Evolutionary conservation across 2,797 vertebrate genomes (phyloP), one percentile per base, ranked within the genome.

Genomic region (Odontamblyopus lacepedii): DNA sequence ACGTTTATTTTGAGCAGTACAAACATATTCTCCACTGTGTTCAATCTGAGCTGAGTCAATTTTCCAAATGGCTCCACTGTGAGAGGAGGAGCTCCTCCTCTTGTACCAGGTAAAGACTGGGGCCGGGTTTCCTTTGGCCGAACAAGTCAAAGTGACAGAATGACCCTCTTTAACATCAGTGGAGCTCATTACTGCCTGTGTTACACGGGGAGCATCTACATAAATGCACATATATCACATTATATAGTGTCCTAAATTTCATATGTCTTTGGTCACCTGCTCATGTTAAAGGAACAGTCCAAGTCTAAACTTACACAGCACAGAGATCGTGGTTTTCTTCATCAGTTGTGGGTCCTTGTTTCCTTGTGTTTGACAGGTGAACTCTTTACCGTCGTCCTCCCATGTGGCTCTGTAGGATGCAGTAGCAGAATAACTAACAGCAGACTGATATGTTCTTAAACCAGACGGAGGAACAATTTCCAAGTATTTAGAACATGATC

Each of bases 131-230:
- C 88, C 90, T 69, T 69, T 86, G 41, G 77, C 79, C 30, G 74
- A 74, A 56, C 93, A 94, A 0, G 6, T 82, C 6, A 93, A 60
- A 71, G 0, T 87, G 55, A 91, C 67, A 30, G 2, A 0, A 0
- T 59, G 0, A 44, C 71, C 38, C 67, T 91, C 80, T 7, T 5
- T 72, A 5, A 90, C 2, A 0, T 0, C 0, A 0, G 0, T 0
- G 6, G 7, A 0, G 7, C 15, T 78, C 2, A 13, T 56, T 5
- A 0, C 0, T n/a, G 63, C 6, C 0, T 0, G 0, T 3, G 32
- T 50, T 0, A 77, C 0, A 78, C 5, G 88, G 5, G 92, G 92
- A 74, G 44, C 53, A 79, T 92, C 93, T 93, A 78, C 27, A 60
- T 30, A 60, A 60, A 60, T n/a, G 5, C 1, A 60, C 3, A 30